A percentile compares a stretch with the other conserved stretches of the same genome.
These are phyloP conservation scores for Lampris megalopsis DNA, from an alignment of 2,113 vertebrate species.

Conservation along the genomic window DNA sequence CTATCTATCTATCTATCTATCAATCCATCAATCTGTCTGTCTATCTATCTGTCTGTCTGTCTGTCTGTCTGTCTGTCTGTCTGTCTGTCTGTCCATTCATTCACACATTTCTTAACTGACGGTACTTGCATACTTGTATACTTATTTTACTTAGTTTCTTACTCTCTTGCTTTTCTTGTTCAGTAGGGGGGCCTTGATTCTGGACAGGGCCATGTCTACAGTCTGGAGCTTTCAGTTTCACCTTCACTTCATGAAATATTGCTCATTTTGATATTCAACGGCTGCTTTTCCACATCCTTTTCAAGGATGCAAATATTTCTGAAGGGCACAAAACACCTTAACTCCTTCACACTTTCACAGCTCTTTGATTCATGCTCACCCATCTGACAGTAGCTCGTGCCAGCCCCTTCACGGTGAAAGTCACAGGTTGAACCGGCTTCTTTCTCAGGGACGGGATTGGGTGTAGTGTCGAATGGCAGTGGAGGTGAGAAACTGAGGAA, in stretches of 20 bases:
- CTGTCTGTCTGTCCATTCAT: neutral
- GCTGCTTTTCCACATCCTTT: constrained; percentile 15
- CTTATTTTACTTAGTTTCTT: too few relatives aligned
- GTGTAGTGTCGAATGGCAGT: constrained; percentile 50
- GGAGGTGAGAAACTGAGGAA: constrained; percentile 68
- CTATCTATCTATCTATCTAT: too few relatives aligned
- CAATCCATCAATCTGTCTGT: too few relatives aligned
- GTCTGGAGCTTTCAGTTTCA: too few relatives aligned
- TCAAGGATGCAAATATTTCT: constrained; percentile 35
- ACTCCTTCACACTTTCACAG: constrained; percentile 10
- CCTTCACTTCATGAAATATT: neutral
- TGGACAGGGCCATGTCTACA: too few relatives aligned
- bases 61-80: neutral
- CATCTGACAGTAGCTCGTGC: neutral
- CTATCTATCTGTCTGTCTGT: neutral
- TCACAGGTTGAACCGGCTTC: constrained; percentile 40
- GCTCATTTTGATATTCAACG: constrained; percentile 9
- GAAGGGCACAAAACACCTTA: constrained; percentile 27
- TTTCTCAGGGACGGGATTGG: constrained; percentile 37
- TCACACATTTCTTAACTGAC: too few relatives aligned
- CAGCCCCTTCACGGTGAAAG: constrained; percentile 21
- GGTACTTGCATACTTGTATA: too few relatives aligned
- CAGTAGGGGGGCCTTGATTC: too few relatives aligned
- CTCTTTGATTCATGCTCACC: constrained; percentile 41
- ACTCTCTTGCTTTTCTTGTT: too few relatives aligned